These are phyloP conservation scores for Oscheius onirici DNA, from an alignment of 2,888 invertebrate genomes.

Conservation along the genomic window DNA sequence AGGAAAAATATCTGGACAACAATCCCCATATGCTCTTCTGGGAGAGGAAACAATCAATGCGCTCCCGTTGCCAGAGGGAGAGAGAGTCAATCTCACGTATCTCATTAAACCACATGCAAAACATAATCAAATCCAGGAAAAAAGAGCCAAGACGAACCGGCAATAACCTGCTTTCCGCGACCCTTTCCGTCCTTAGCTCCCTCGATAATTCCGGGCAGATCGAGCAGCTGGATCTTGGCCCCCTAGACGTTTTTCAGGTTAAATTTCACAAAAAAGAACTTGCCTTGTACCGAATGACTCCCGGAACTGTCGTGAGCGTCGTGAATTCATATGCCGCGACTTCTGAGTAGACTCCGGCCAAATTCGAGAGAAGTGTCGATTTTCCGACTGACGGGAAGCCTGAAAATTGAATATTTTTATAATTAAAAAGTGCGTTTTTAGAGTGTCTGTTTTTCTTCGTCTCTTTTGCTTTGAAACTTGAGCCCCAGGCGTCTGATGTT, in stretches of 20 bases:
- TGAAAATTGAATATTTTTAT: too few relatives aligned
- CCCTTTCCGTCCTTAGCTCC: slow-evolving; percentile 98
- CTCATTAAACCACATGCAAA: slow-evolving; percentile 22
- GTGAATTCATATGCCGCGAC: slow-evolving; percentile 99
- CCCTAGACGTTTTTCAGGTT: slow-evolving; percentile 79
- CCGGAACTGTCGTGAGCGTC: slow-evolving; percentile 97
- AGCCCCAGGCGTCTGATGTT: not conserved
- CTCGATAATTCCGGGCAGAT: slow-evolving; percentile 99
- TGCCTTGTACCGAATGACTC: slow-evolving; percentile 78
- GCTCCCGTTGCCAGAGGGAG: slow-evolving; percentile 7
- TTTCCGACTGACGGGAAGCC: slow-evolving; percentile 99
- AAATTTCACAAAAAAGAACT: not conserved
- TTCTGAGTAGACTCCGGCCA: slow-evolving; percentile 99
- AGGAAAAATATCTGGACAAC: too few relatives aligned
- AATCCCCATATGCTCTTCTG: too few relatives aligned
- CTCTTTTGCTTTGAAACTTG: not conserved
- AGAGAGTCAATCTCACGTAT: slow-evolving; percentile 15
- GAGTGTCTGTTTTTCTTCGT: too few relatives aligned
- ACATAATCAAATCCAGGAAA: not conserved
- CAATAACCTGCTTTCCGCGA: slow-evolving; percentile 78
- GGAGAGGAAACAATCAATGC: slow-evolving; percentile 23
- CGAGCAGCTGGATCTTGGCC: slow-evolving; percentile 95
- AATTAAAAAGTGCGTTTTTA: too few relatives aligned
- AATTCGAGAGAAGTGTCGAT: slow-evolving; percentile 91
- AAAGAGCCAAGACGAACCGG: slow-evolving; percentile 74